Base-by-base conservation (phyloP, 1,140 invertebrate genomes). In the Argopecten irradians region DNA sequence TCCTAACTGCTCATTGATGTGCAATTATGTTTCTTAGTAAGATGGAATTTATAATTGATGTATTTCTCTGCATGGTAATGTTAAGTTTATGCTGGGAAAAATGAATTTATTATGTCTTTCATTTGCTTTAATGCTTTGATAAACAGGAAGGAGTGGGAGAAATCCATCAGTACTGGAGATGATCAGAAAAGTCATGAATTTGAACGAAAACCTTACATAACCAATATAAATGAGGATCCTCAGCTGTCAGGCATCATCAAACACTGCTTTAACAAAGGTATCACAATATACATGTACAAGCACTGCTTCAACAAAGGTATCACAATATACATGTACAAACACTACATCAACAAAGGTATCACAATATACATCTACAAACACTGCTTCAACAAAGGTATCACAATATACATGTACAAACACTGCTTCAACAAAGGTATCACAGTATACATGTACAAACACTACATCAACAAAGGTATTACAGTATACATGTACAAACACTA, bases 171-270 rank as follows among this genome's bases (percentile, higher is more conserved):
- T 16, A 46, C 85, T 55, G 86, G 85, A 34, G 71, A 71, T 35
- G 86, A 46, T 9, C 85, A 55, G 41, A 41, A 82, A 35, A 86
- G 88, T 14, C 71, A 82, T n/a, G 89, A 91, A 16, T 93, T 90
- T 89, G 85, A 91, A 82, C 84, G 84, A 1, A 41, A 86, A 7
- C 93, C 94, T 8, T 96, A 96, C 94, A 93, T 97, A 28, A 96
- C 95, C 88, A 97, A 97, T 94, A 93, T 97, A 8, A 97, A 97
- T 92, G 95, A 96, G 87, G 96, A 97, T 94, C 95, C 96, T 22
- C 96, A 96, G 92, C 93, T 97, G 22, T 96, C 96, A 0, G 96
- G 96, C 14, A 95, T 96, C 90, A 95, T 97, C 85, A 94, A 96
- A 89, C 96, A 96, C 92, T 95, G 96, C 89, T 93, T 97, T 19